These are phyloP conservation scores for Philereme vetulata DNA, from an alignment of 2,888 invertebrate species.

Conservation along the genomic window DNA sequence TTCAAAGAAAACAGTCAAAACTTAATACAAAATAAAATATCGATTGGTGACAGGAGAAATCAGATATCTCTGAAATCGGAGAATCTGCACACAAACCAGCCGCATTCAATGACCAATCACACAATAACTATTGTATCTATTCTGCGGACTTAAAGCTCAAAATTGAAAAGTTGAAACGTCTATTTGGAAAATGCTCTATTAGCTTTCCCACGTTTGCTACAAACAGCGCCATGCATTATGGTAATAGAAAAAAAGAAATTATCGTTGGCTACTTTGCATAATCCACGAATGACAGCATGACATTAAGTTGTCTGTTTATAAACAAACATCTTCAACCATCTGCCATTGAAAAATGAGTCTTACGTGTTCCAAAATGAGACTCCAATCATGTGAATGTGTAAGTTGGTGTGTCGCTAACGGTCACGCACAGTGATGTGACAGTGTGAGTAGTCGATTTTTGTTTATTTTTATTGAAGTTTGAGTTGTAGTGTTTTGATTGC, in stretches of 20 bases:
- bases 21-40: constrained; percentile 22
- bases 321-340: constrained; percentile 40
- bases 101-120: constrained; percentile 10
- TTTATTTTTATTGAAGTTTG: constrained; percentile 43
- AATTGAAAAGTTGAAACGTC: constrained; percentile 31
- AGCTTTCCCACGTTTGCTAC: constrained; percentile 71
- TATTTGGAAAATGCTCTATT: constrained; percentile 47
- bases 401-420: constrained; percentile 54
- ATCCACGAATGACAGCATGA: constrained; percentile 68
- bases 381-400: constrained; percentile 16
- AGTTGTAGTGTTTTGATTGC: constrained; percentile 39
- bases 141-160: constrained; percentile 28
- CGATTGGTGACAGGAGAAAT: constrained; percentile 24
- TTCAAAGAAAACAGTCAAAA: too few relatives aligned
- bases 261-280: constrained; percentile 73
- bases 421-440: constrained; percentile 57
- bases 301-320: constrained; percentile 68
- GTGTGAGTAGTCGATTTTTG: constrained; percentile 47
- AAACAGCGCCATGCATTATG: constrained; percentile 68
- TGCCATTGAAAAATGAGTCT: constrained; percentile 27
- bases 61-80: constrained; percentile 33
- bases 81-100: constrained; percentile 19
- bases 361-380: constrained; percentile 34
- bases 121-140: constrained; percentile 1
- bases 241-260: constrained; percentile 73